phyloP scores from a whole-genome alignment of 2,888 invertebrate species.

The Odontocolon sp. region DNA sequence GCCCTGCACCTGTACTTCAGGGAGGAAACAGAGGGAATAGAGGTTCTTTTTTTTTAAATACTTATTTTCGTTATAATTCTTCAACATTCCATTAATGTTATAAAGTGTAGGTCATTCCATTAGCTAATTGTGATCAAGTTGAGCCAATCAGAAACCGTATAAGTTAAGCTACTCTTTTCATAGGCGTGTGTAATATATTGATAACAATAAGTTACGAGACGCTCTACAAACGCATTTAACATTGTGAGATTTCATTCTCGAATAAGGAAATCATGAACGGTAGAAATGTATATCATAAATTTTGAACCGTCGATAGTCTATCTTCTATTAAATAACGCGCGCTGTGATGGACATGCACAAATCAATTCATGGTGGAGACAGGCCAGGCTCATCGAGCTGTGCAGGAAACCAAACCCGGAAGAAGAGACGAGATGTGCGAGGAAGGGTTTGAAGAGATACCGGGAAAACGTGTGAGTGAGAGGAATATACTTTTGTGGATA shows the following conservation, averaged over 20 bases:
- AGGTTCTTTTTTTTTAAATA: neutral
- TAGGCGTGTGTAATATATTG: no score
- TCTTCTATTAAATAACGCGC: neutral
- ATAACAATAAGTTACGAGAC: no score
- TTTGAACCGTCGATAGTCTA: neutral
- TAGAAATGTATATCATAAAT: neutral
- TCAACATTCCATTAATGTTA: no score
- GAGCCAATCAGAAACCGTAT: no score
- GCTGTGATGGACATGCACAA: constrained; percentile 17
- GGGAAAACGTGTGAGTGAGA: constrained; percentile 16
- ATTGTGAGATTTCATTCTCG: neutral
- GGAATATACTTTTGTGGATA: constrained; percentile 5
- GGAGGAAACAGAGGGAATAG: neutral
- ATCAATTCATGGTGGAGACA: constrained; percentile 28
- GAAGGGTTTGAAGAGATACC: constrained; percentile 59
- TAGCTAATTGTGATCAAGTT: no score
- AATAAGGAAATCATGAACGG: no score
- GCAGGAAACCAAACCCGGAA: constrained; percentile 32
- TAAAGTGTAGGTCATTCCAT: no score
- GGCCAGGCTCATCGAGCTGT: constrained; percentile 14
- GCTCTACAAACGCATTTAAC: neutral
- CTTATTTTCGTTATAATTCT: no score
- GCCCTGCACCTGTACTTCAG: constrained; percentile 66
- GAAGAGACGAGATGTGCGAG: constrained; percentile 27
- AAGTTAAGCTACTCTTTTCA: no score